Evolutionary conservation across 2,888 invertebrate species (phyloP).

Genomic region (Aphrophora alni): DNA sequence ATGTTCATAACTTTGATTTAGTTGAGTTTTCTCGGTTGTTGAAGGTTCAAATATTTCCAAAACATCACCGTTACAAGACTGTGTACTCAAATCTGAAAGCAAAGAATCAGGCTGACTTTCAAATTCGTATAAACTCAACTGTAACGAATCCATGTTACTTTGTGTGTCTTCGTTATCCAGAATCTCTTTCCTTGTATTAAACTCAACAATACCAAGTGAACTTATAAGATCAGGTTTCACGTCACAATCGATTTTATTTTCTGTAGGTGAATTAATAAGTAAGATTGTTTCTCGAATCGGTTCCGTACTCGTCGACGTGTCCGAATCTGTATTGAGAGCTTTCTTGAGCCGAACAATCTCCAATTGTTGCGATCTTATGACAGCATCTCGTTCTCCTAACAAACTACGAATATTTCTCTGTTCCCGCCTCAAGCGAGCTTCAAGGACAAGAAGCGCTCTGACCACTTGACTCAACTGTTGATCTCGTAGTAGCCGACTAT

Average conservation of each 20-base stretch:
- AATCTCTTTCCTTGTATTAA: constrained; percentile 28
- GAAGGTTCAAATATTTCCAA: not conserved
- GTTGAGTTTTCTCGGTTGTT: not conserved
- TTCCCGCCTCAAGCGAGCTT: constrained; percentile 74
- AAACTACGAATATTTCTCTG: constrained; percentile 73
- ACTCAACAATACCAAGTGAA: constrained; percentile 59
- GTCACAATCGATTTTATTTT: constrained; percentile 55
- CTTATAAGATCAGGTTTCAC: constrained; percentile 59
- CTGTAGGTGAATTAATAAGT: not conserved
- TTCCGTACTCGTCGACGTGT: not conserved
- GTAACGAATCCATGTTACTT: constrained; percentile 28
- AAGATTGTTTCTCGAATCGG: not conserved
- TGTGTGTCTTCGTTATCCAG: constrained; percentile 26
- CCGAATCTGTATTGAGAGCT: constrained; percentile 35
- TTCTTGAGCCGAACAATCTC: constrained; percentile 69
- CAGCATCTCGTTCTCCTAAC: constrained; percentile 73
- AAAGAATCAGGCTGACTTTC: constrained; percentile 45
- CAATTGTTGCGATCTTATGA: constrained; percentile 72
- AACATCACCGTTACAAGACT: constrained; percentile 46
- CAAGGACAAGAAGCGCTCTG: constrained; percentile 72
- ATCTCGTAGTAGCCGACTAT: constrained; percentile 69
- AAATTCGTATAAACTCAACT: constrained; percentile 27
- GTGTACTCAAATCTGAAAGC: constrained; percentile 44
- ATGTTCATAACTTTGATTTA: not conserved
- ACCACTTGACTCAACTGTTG: constrained; percentile 74